A percentile compares a stretch with the other conserved stretches of the same genome.
These are phyloP conservation scores for Rhagonycha lutea DNA, from an alignment of 2,888 invertebrate genomes.

Conservation along the genomic window DNA sequence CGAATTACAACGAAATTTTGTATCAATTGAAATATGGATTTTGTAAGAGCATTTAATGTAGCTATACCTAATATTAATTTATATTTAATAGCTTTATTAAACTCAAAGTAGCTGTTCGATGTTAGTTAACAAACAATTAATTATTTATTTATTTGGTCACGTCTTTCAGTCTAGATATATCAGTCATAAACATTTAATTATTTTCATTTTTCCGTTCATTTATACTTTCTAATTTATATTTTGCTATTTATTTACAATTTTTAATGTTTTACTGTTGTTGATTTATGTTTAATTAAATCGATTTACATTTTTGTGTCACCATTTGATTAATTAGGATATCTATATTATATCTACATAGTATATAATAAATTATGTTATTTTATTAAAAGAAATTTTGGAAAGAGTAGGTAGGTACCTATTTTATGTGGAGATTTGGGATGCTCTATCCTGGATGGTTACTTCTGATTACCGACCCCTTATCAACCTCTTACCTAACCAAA, in stretches of 20 bases:
- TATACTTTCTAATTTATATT: background rate
- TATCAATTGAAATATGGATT: background rate
- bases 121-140: background rate
- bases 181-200: background rate
- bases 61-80: background rate
- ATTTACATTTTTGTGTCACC: background rate
- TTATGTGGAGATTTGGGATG: background rate
- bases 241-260: background rate
- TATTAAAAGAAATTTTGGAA: background rate
- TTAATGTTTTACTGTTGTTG: background rate
- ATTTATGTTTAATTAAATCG: background rate
- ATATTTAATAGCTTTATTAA: background rate
- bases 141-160: background rate
- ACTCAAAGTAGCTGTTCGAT: background rate
- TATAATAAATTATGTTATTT: background rate
- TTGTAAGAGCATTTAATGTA: background rate
- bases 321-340: background rate
- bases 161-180: background rate
- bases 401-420: background rate
- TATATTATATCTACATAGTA: too few species aligned
- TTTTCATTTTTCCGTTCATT: background rate
- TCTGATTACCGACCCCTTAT: background rate
- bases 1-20: background rate
- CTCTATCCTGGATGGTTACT: background rate
- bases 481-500: background rate